phyloP scores from a whole-genome alignment of 2,113 vertebrate genomes.

The Macroglossus sobrinus region DNA sequence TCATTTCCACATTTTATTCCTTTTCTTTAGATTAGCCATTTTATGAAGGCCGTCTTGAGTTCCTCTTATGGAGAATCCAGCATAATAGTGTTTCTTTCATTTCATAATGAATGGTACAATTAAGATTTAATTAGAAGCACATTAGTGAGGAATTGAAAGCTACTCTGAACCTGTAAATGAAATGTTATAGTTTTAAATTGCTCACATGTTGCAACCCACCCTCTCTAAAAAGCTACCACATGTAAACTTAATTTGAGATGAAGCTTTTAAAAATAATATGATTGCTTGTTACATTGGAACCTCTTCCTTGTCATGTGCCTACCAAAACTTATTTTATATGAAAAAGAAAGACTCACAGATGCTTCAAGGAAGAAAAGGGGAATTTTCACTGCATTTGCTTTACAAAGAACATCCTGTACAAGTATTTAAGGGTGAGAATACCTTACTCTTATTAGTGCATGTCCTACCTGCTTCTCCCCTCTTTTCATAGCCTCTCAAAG shows the following conservation, averaged over 20 bases:
- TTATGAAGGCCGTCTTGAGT: conserved; percentile 43
- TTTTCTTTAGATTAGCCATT: conserved; percentile 58
- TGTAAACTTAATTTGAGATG: conserved; percentile 70
- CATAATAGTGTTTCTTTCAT: conserved; percentile 75
- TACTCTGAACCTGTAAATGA: conserved; percentile 75
- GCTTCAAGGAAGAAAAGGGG: conserved; percentile 57
- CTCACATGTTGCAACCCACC: conserved; percentile 56
- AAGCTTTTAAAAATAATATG: conserved; percentile 65
- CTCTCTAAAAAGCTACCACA: conserved; percentile 51
- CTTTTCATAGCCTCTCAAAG: neutral
- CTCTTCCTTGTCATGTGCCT: conserved; percentile 61
- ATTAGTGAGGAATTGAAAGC: conserved; percentile 71
- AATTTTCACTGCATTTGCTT: conserved; percentile 54
- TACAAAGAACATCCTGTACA: conserved; percentile 25
- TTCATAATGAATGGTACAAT: conserved; percentile 75
- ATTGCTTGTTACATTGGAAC: conserved; percentile 68
- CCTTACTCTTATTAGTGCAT: neutral
- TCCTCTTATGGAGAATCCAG: conserved; percentile 62
- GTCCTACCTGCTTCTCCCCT: neutral
- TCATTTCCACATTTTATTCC: neutral
- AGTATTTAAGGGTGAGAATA: conserved; percentile 51
- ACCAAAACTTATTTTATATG: conserved; percentile 42
- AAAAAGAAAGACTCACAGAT: conserved; percentile 71
- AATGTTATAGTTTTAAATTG: conserved; percentile 70
- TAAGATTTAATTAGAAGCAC: conserved; percentile 81